A percentile compares a stretch with the other conserved stretches of the same genome.
phyloP scores from a whole-genome alignment of 2,888 invertebrate genomes.

The Eristalinus aeneus region DNA sequence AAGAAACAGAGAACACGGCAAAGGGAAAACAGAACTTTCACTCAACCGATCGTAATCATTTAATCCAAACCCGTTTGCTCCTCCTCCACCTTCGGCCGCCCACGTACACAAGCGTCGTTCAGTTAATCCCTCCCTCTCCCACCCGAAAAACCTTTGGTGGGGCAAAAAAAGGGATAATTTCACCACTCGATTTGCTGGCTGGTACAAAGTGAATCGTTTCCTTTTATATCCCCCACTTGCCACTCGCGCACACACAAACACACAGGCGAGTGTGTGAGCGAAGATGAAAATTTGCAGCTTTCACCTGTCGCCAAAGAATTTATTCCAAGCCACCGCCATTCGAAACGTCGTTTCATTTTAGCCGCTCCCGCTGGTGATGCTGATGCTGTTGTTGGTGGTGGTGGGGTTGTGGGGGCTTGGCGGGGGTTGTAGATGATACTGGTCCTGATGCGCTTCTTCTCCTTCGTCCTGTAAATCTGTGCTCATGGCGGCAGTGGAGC shows the following conservation, averaged over 20 bases:
- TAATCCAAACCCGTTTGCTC: conserved; percentile 36
- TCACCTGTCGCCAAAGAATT: conserved; percentile 66
- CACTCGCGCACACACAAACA: neutral
- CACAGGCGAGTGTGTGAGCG: neutral
- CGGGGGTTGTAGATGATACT: too few species aligned
- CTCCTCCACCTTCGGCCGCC: neutral
- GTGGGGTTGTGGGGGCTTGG: too few species aligned
- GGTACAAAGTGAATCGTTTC: conserved; percentile 67
- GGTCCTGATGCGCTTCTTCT: conserved; percentile 5
- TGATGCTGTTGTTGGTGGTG: too few species aligned
- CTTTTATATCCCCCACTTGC: conserved; percentile 41
- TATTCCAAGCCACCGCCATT: conserved; percentile 31
- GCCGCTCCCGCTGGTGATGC: neutral
- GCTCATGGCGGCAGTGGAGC: neutral
- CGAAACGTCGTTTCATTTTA: conserved; percentile 41
- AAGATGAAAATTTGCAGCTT: conserved; percentile 64
- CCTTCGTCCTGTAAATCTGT: neutral
- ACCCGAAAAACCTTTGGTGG: too few species aligned
- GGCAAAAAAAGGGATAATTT: conserved; percentile 54
- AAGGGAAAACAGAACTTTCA: conserved; percentile 14
- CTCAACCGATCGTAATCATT: conserved; percentile 54
- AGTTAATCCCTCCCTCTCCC: conserved; percentile 46
- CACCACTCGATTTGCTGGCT: conserved; percentile 62
- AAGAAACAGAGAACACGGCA: neutral
- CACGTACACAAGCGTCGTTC: conserved; percentile 44